These are phyloP conservation scores for Penaeus japonicus DNA, from an alignment of 1,140 invertebrate species.

Conservation along the genomic window DNA sequence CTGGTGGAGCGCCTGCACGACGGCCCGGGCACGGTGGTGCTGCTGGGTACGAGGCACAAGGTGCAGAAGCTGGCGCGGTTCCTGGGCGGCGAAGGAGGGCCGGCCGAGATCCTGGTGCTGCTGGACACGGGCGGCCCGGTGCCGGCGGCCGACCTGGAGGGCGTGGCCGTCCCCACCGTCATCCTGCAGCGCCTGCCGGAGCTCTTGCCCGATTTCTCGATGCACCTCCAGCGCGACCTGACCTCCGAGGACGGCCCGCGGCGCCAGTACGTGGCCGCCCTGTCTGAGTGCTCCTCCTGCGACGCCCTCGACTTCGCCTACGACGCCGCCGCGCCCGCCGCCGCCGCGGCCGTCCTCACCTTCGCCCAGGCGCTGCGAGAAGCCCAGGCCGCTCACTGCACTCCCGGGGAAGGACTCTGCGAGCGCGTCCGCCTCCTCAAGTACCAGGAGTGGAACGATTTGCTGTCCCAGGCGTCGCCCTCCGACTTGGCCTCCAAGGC, in stretches of 20 bases:
- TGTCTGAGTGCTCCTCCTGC: constrained; percentile 26
- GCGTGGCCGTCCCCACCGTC: neutral
- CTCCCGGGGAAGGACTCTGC: neutral
- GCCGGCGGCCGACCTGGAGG: constrained; percentile 28
- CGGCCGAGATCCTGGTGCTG: constrained; percentile 20
- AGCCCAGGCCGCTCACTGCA: constrained; percentile 6
- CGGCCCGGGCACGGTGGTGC: constrained; percentile 30
- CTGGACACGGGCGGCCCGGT: constrained; percentile 30
- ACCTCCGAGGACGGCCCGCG: neutral
- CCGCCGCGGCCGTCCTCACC: constrained; percentile 9
- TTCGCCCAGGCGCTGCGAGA: constrained; percentile 30
- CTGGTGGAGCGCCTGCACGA: neutral
- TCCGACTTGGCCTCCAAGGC: neutral
- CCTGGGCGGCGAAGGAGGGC: neutral
- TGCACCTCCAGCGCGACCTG: constrained; percentile 18
- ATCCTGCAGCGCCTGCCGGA: constrained; percentile 20
- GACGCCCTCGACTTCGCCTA: constrained; percentile 9
- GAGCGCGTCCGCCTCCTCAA: neutral
- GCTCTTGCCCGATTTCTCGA: neutral
- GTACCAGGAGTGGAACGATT: neutral
- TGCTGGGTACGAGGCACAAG: constrained; percentile 26
- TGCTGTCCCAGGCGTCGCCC: neutral
- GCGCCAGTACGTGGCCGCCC: constrained; percentile 11
- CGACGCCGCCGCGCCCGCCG: constrained; percentile 19
- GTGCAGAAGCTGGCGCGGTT: constrained; percentile 1